Evolutionary conservation across 2,113 vertebrate genomes (phyloP).

Genomic region (Zosterops borbonicus): DNA sequence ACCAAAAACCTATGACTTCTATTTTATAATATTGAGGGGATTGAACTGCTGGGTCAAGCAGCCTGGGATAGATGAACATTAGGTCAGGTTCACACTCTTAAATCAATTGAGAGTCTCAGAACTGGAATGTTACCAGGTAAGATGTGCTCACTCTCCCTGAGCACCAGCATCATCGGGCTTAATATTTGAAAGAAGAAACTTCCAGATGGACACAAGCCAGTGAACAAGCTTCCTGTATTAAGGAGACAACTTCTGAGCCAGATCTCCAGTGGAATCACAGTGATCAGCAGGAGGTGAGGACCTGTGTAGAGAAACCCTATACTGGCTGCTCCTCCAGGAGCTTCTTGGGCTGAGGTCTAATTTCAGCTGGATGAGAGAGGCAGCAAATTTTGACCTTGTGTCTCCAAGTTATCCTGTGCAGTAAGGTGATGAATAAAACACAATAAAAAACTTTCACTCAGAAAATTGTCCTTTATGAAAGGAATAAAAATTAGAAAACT

Average conservation of each 20-base stretch:
- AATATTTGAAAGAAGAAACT: not conserved
- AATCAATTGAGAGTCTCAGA: not conserved
- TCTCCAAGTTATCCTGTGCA: not conserved
- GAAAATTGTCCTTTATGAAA: not conserved
- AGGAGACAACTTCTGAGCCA: not conserved
- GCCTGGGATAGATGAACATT: not conserved
- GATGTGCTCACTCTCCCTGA: not conserved
- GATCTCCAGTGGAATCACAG: not conserved
- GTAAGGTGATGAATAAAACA: not conserved
- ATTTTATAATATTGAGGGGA: fast-evolving
- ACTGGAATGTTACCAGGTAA: not conserved
- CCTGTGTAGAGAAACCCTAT: not conserved
- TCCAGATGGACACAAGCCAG: fast-evolving
- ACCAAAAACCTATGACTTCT: fast-evolving
- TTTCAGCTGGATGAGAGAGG: not conserved
- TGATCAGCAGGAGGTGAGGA: not conserved
- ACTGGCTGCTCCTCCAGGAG: not conserved
- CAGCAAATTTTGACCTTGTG: not conserved
- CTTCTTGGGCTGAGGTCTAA: not conserved
- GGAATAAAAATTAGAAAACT: too few species aligned
- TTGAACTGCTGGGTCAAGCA: not conserved
- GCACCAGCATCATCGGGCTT: not conserved
- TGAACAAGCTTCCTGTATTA: not conserved
- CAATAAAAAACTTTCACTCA: not conserved
- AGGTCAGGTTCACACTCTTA: not conserved